Evolutionary conservation across 2,888 invertebrate species (phyloP).

Genomic region (Melinaea marsaeus): DNA sequence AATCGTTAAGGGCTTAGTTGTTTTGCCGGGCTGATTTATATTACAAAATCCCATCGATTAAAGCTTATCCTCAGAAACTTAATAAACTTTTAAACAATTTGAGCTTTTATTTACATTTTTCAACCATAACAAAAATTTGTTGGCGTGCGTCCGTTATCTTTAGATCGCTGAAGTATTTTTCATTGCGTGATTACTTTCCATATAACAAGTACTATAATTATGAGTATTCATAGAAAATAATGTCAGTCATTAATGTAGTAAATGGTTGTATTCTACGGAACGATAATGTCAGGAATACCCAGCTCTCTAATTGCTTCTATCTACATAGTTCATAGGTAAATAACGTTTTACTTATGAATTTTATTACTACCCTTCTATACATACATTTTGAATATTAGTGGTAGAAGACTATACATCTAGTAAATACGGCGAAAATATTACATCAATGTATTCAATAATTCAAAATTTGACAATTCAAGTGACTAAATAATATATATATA

Average conservation of each 20-base stretch:
- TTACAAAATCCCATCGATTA: slow-evolving; percentile 1
- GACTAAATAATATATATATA: slow-evolving; percentile 29
- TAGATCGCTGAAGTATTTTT: slow-evolving; percentile 33
- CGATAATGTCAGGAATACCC: slow-evolving; percentile 15
- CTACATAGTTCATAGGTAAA: slow-evolving; percentile 9
- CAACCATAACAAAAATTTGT: slow-evolving; percentile 5
- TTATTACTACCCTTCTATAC: background rate
- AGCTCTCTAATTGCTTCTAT: slow-evolving; percentile 13
- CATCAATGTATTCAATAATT: background rate
- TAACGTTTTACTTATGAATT: background rate
- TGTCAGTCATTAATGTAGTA: slow-evolving; percentile 28
- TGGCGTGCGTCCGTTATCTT: slow-evolving; percentile 29
- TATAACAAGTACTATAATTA: slow-evolving; percentile 31
- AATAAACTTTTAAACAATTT: slow-evolving; percentile 1
- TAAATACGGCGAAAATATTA: too few species aligned
- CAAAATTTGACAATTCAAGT: background rate
- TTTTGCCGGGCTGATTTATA: background rate
- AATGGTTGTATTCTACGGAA: slow-evolving; percentile 20
- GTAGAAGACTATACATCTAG: too few species aligned
- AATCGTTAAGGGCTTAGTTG: background rate
- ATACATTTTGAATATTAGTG: background rate
- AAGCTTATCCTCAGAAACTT: background rate
- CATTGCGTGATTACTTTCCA: slow-evolving; percentile 39
- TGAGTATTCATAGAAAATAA: slow-evolving; percentile 34
- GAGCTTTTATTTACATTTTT: slow-evolving; percentile 2